Evolutionary conservation across 2,888 invertebrate species (phyloP).

Genomic region (Candidula unifasciata): DNA sequence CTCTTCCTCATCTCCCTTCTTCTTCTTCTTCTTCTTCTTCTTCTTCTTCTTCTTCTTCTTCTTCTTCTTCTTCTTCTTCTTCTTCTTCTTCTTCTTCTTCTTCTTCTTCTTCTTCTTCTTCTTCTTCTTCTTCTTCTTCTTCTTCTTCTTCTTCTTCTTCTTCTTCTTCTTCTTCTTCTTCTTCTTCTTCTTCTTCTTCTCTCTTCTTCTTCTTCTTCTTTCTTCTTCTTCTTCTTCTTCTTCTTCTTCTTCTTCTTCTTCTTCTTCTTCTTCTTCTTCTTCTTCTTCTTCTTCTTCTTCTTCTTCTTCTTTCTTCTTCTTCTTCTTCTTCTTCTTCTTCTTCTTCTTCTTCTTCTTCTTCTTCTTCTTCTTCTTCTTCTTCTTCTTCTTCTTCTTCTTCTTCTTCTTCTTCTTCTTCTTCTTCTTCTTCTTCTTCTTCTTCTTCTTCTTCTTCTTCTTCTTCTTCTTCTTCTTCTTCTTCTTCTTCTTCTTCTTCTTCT

Average conservation of each 20-base stretch:
- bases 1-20: not conserved
- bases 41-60: not conserved
- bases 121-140: not conserved
- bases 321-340: not conserved
- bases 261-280: too few species aligned
- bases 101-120: not conserved
- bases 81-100: not conserved
- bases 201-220: not conserved
- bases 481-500: not conserved
- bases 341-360: not conserved
- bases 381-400: not conserved
- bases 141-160: not conserved
- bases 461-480: not conserved
- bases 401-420: too few species aligned
- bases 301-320: too few species aligned
- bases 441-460: not conserved
- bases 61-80: not conserved
- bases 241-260: not conserved
- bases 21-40: not conserved
- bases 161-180: not conserved
- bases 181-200: not conserved
- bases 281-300: too few species aligned
- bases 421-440: not conserved
- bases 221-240: not conserved
- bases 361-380: too few species aligned